Evolutionary conservation across 1,140 invertebrate genomes (phyloP).

Genomic region (Mactra quadrangularis): DNA sequence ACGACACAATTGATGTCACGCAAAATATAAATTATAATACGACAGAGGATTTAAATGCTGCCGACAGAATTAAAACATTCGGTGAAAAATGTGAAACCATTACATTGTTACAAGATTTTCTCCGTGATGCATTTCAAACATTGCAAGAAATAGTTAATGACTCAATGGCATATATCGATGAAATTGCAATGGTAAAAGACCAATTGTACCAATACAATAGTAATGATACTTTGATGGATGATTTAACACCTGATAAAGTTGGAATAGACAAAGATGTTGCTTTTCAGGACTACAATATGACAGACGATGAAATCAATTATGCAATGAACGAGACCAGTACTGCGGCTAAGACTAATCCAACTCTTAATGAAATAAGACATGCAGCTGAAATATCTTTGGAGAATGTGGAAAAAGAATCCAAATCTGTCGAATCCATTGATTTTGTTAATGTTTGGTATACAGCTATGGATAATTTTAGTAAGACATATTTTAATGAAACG

Average conservation of each 20-base stretch:
- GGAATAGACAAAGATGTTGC: conserved; percentile 27
- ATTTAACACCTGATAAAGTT: conserved; percentile 18
- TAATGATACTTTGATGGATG: neutral
- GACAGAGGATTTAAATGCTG: neutral
- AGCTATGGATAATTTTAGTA: too few relatives aligned
- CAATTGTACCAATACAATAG: neutral
- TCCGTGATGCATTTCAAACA: conserved; percentile 4
- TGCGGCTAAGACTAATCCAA: neutral
- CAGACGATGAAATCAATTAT: conserved; percentile 5
- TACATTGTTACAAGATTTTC: conserved; percentile 1
- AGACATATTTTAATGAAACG: too few relatives aligned
- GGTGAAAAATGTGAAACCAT: conserved; percentile 7
- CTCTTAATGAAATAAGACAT: neutral
- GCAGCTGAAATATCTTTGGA: neutral
- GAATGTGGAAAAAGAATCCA: neutral
- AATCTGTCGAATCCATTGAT: conserved; percentile 4
- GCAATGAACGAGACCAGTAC: conserved; percentile 23
- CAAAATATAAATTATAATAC: neutral
- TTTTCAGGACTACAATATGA: conserved; percentile 30
- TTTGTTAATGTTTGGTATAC: conserved; percentile 36
- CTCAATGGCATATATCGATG: neutral
- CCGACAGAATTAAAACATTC: conserved; percentile 1
- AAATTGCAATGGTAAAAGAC: neutral
- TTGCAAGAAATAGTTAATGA: conserved; percentile 9
- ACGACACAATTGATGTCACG: neutral